Percentiles rank a stretch among this genome's conserved stretches.
phyloP scores from a whole-genome alignment of 1,140 invertebrate genomes.

The Drosophila tristis region DNA sequence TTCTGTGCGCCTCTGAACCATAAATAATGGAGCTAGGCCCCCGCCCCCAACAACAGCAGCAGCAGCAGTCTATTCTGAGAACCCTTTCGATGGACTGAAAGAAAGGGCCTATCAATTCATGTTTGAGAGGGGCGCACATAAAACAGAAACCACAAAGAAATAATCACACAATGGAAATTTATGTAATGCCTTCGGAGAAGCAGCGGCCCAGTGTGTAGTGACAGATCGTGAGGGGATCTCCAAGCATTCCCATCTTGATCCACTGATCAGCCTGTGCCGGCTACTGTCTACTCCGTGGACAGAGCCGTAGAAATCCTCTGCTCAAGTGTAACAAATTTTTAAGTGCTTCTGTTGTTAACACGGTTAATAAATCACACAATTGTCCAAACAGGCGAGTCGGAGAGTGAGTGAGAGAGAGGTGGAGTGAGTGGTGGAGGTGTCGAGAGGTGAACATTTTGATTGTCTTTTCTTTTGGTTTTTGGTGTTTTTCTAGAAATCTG shows the following conservation, averaged over 20 bases:
- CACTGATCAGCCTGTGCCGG: slow-evolving; percentile 9
- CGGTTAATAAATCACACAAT: slow-evolving; percentile 60
- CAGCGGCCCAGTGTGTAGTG: slow-evolving; percentile 16
- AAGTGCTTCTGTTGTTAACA: slow-evolving; percentile 63
- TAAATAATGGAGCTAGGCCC: slow-evolving; percentile 60
- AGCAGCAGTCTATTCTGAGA: slow-evolving; percentile 61
- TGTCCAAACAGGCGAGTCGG: slow-evolving; percentile 17
- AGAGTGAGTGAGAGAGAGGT: too few species aligned
- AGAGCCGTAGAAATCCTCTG: slow-evolving; percentile 13
- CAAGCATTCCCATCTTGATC: slow-evolving; percentile 28
- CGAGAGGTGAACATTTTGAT: slow-evolving; percentile 11
- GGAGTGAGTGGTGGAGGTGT: slow-evolving; percentile 3
- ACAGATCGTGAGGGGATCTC: slow-evolving; percentile 26
- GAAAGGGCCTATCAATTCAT: slow-evolving; percentile 65
- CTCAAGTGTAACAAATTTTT: slow-evolving; percentile 53
- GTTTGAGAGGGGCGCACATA: slow-evolving; percentile 56
- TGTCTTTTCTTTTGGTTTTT: slow-evolving; percentile 2
- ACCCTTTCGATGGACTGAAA: slow-evolving; percentile 49
- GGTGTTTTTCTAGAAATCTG: slow-evolving; percentile 83
- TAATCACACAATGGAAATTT: slow-evolving; percentile 70
- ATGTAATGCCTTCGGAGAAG: slow-evolving; percentile 77
- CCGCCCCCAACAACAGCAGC: not conserved
- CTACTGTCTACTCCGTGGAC: slow-evolving; percentile 38
- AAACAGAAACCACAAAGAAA: slow-evolving; percentile 56
- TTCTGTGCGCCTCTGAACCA: slow-evolving; percentile 54